phyloP scores from a whole-genome alignment of 2,113 vertebrate genomes.

The Elanoides forficatus region DNA sequence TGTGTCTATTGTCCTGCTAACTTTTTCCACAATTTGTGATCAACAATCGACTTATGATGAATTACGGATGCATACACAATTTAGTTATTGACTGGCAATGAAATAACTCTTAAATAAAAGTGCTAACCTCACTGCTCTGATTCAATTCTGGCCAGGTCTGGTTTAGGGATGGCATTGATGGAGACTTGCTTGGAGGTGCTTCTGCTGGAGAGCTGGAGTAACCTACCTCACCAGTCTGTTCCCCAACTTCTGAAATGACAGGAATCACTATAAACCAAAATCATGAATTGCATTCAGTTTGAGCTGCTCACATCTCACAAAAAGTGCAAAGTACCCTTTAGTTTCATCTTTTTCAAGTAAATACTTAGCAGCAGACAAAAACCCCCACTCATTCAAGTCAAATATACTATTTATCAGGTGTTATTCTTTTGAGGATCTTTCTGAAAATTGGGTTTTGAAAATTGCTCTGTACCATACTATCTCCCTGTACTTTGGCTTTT shows the following conservation, averaged over 20 bases:
- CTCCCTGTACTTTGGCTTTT: background rate
- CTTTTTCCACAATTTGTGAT: background rate
- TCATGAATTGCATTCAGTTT: background rate
- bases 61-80: background rate
- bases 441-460: background rate
- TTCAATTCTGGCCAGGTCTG: constrained; percentile 98
- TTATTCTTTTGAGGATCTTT: background rate
- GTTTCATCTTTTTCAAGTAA: background rate
- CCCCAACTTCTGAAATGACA: constrained; percentile 79
- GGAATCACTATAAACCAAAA: constrained; percentile 52
- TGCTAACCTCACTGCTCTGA: constrained; percentile 95
- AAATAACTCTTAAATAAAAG: constrained; percentile 32
- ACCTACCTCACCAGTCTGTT: constrained; percentile 85
- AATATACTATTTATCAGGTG: background rate
- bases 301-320: background rate
- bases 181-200: constrained; percentile 95
- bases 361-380: background rate
- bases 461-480: background rate
- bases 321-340: background rate
- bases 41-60: background rate
- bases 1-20: background rate
- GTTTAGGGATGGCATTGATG: constrained; percentile 98
- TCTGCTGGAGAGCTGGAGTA: constrained; percentile 92
- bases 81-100: background rate
- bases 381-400: background rate